These are phyloP conservation scores for Megaustenia siamemsis DNA, from an alignment of 2,888 invertebrate genomes.

Conservation along the genomic window DNA sequence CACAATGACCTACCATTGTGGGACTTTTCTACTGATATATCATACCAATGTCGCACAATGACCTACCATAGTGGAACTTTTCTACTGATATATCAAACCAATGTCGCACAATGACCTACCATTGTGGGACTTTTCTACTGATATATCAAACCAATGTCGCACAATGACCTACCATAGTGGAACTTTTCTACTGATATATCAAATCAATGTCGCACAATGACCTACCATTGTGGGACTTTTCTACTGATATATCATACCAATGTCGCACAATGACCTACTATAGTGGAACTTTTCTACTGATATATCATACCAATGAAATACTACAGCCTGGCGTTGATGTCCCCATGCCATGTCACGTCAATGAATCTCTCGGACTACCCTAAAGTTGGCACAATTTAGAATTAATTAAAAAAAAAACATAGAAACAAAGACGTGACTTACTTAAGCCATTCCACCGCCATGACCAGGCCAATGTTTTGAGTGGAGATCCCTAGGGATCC, in stretches of 20 bases:
- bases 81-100: too few species aligned
- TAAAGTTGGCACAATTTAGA: neutral
- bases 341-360: neutral
- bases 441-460: constrained; percentile 57
- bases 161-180: neutral
- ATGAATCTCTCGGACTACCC: neutral
- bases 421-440: constrained; percentile 2
- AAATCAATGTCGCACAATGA: too few species aligned
- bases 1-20: too few species aligned
- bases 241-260: too few species aligned
- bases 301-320: neutral
- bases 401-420: neutral
- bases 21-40: too few species aligned
- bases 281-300: too few species aligned
- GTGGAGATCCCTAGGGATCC: constrained; percentile 47
- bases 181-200: too few species aligned
- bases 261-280: too few species aligned
- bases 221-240: too few species aligned
- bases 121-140: too few species aligned
- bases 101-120: neutral
- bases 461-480: constrained; percentile 48
- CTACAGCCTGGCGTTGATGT: neutral
- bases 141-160: neutral
- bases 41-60: too few species aligned
- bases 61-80: too few species aligned